Percentiles rank a stretch among this genome's conserved stretches.
Evolutionary conservation across 2,797 vertebrate species (phyloP).

Genomic region (Amphiprion clarkii): DNA sequence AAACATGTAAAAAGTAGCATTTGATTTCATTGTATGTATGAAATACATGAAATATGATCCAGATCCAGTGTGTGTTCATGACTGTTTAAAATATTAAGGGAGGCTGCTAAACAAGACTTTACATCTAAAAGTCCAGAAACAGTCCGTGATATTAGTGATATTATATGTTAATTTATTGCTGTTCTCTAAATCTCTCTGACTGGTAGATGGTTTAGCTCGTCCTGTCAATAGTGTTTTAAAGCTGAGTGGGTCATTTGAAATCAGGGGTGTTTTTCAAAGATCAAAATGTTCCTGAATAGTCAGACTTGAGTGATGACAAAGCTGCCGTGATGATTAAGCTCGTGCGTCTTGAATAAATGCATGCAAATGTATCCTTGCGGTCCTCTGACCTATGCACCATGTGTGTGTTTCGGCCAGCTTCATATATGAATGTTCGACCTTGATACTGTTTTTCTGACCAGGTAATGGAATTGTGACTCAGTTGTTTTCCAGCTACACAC

Average conservation of each 20-base stretch:
- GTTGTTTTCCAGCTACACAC: constrained; percentile 33
- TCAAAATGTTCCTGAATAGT: neutral
- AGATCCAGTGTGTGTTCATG: too few species aligned
- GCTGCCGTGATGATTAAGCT: neutral
- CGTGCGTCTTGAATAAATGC: neutral
- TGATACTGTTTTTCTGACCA: constrained; percentile 26
- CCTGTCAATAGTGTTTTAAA: too few species aligned
- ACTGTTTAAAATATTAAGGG: too few species aligned
- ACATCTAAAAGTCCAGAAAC: too few species aligned
- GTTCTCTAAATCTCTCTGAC: too few species aligned
- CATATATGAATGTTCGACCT: neutral
- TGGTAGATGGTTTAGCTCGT: too few species aligned
- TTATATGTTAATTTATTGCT: too few species aligned
- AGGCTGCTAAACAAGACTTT: too few species aligned
- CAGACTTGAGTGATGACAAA: neutral
- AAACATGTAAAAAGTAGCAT: too few species aligned
- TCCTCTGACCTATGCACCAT: neutral
- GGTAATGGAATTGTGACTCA: constrained; percentile 59
- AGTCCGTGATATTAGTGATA: too few species aligned
- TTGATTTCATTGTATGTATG: too few species aligned
- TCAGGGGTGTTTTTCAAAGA: neutral
- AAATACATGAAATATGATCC: too few species aligned
- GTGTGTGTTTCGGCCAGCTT: neutral
- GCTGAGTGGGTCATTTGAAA: neutral
- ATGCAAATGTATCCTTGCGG: neutral